A percentile compares a stretch with the other conserved stretches of the same genome.
Conservation (phyloP, 2,888 invertebrate species). For the Apotomis turbidana region DNA sequence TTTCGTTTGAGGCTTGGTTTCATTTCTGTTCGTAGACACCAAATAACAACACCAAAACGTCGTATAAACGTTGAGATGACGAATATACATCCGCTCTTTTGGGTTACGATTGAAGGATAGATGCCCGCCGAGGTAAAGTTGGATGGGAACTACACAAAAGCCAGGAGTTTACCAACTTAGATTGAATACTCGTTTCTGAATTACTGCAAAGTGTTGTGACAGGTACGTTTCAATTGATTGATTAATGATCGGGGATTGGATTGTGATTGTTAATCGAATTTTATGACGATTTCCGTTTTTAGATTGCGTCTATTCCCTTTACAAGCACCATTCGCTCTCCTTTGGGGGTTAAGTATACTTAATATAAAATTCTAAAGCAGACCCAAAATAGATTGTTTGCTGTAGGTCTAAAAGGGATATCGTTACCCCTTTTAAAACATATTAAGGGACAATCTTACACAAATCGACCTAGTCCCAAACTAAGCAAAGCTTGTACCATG, state of each 20-base stretch:
- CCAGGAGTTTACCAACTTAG: slow-evolving; percentile 47
- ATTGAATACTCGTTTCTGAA: slow-evolving; percentile 47
- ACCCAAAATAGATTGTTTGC: neutral
- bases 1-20: slow-evolving; percentile 41
- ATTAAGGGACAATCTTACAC: no score
- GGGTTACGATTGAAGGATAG: slow-evolving; percentile 33
- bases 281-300: slow-evolving; percentile 24
- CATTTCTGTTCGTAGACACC: slow-evolving; percentile 29
- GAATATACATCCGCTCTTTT: slow-evolving; percentile 4
- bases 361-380: neutral
- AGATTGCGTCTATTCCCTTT: slow-evolving; percentile 12
- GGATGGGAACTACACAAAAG: slow-evolving; percentile 41
- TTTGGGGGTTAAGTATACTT: neutral
- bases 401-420: neutral
- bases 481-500: no score
- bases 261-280: slow-evolving; percentile 21
- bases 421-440: neutral
- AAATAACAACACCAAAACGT: neutral
- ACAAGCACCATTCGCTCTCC: slow-evolving; percentile 3
- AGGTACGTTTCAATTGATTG: slow-evolving; percentile 40
- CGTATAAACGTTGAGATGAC: neutral
- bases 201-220: slow-evolving; percentile 34
- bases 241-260: slow-evolving; percentile 32
- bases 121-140: slow-evolving; percentile 34
- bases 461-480: no score